Evolutionary conservation across 2,888 invertebrate genomes (phyloP), one percentile per base, ranked within the genome.

Genomic region (Caenorhabditis japonica): DNA sequence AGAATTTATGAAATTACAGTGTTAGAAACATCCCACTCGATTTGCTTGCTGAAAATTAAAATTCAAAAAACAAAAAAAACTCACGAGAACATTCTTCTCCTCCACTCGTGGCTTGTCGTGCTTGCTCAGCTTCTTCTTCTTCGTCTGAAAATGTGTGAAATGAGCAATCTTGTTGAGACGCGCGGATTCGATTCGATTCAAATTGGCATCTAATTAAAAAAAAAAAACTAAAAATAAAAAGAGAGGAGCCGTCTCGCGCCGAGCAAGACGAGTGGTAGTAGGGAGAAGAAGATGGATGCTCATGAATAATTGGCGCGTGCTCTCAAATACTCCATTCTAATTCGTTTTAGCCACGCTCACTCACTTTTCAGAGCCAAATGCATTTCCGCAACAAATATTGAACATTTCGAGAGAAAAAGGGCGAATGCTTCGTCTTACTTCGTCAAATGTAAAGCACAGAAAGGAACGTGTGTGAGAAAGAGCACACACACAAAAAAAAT

Each of bases 151-250:
- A 7, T 21, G 21, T 43, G 19, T 43, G 39, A 7, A 39, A 39
- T 17, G 8, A 15, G 10, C 10, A 30, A 30, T 30, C 30, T 30
- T 10, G 30, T 30, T 4, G 39, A 39, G 38, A 5, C n/a, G 7
- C 7, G 4, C 39, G 39, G n/a, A n/a, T n/a, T n/a, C n/a, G n/a
- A n/a, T n/a, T n/a, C n/a, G n/a, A n/a, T n/a, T n/a, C n/a, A n/a
- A n/a, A n/a, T n/a, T n/a, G n/a, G n/a, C n/a, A n/a, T n/a, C 49
- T 59, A 59, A 59, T 59, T 59, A 59, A 49, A 59, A 49, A 59
- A 25, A 27, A 41, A 30, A 33, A n/a, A n/a, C n/a, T n/a, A n/a
- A n/a, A n/a, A n/a, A n/a, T n/a, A n/a, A n/a, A n/a, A n/a, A n/a
- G n/a, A n/a, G n/a, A n/a, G n/a, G n/a, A n/a, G n/a, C n/a, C n/a